Conservation (phyloP, 2,797 vertebrate genomes). For the Anniella stebbinsi region DNA sequence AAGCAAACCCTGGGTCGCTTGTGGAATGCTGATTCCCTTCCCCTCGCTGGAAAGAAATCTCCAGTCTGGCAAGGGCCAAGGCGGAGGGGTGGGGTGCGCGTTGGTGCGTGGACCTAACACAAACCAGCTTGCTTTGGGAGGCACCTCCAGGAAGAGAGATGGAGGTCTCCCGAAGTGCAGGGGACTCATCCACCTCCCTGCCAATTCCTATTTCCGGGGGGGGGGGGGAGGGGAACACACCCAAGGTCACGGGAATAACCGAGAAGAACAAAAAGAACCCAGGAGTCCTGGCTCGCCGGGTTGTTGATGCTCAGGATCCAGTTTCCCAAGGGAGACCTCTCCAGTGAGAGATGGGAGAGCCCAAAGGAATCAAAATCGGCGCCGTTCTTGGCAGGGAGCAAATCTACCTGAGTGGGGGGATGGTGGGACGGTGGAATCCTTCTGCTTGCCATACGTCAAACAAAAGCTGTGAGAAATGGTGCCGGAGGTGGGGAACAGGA, state of each 20-base stretch:
- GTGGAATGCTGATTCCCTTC: neutral
- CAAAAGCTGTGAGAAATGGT: neutral
- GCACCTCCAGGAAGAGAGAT: neutral
- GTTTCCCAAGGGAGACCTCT: neutral
- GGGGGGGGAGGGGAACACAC: too few relatives aligned
- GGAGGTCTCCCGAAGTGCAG: too few relatives aligned
- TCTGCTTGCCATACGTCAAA: neutral
- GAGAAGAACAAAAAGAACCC: neutral
- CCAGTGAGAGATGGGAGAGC: neutral
- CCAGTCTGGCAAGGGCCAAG: neutral
- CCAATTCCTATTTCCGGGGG: neutral
- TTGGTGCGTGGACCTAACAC: neutral
- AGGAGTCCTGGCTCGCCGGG: neutral
- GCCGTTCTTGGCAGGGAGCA: neutral
- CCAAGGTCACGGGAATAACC: neutral
- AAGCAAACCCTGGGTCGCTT: neutral
- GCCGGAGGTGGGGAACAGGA: neutral
- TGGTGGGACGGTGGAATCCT: neutral
- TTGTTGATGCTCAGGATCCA: neutral
- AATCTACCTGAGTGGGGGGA: constrained; percentile 13
- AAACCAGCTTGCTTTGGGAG: constrained; percentile 6
- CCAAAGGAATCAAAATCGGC: neutral
- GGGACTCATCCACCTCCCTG: neutral
- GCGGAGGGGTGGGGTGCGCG: neutral
- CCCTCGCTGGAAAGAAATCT: neutral